Evolutionary conservation across 1,140 invertebrate genomes (phyloP), one percentile per base, ranked within the genome.

Genomic region (Tribolium castaneum): DNA sequence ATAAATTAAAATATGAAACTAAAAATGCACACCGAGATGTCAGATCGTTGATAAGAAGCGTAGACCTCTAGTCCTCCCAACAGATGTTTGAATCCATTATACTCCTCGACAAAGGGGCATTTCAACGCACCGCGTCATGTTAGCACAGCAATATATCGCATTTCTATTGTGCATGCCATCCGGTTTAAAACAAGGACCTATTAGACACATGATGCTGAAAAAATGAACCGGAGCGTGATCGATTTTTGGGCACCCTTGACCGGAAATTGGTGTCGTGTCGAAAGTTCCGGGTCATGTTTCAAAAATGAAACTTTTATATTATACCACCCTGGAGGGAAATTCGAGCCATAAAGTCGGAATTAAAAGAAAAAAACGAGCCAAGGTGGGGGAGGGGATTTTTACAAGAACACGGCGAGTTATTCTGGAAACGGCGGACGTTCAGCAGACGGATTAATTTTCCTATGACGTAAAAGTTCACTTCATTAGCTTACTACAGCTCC

Each of bases 61-160:
- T 56, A 25, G 22, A 45, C 13, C 19, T 22, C 39, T 56, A 56
- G 50, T 74, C 13, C 30, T 39, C 71, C 14, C 19, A 74, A 54
- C 71, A 74, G 71, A 74, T 74, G 71, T 74, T 74, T 35, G 71
- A 52, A 52, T 35, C 16, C 71, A 74, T 74, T 74, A 74, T 74
- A 54, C 12, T 54, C 25, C 12, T 56, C 13, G 52, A 52, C 50
- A 74, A 74, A 56, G 71, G 70, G 71, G 71, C 71, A 54, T 52
- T 74, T 74, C 50, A 54, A 52, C 50, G 54, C 71, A 74, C 49
- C 19, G 49, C 59, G 25, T 52, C 71, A 74, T 74, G 30, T 54
- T 74, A 39, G 49, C 50, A 56, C 30, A 74, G 71, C 71, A 74
- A 74, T 74, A 74, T 52, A 74, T 74, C 71, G 71, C 34, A 74